Evolutionary conservation across 2,797 vertebrate genomes (phyloP).

Genomic region (Meriones psammophilus): DNA sequence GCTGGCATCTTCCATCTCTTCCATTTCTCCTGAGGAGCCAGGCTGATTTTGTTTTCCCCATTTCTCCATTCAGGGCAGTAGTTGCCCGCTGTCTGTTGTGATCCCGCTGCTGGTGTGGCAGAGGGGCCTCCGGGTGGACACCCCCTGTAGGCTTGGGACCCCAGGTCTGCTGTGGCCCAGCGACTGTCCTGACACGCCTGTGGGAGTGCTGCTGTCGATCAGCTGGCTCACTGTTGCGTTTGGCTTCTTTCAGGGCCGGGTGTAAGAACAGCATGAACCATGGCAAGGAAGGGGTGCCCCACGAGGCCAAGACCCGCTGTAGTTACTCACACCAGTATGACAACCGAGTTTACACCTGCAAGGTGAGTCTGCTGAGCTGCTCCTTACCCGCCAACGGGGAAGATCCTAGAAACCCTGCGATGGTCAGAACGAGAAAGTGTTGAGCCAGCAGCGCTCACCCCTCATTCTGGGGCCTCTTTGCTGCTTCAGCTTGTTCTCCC

Average conservation of each 20-base stretch:
- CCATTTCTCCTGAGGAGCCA: neutral
- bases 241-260: conserved; percentile 90
- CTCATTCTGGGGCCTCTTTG: neutral
- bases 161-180: neutral
- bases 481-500: neutral
- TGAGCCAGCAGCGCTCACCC: neutral
- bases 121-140: neutral
- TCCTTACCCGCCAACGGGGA: neutral
- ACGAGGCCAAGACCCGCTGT: conserved; percentile 97
- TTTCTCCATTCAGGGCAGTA: neutral
- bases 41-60: neutral
- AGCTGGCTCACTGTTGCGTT: conserved; percentile 48
- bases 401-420: neutral
- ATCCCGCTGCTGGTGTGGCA: neutral
- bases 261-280: conserved; percentile 99
- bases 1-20: conserved; percentile 32
- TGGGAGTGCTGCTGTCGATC: neutral
- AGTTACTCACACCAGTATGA: conserved; percentile 97
- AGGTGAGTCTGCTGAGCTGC: conserved; percentile 88
- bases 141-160: neutral
- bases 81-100: neutral
- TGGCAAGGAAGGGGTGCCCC: conserved; percentile 94
- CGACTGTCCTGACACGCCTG: neutral
- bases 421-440: neutral
- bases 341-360: conserved; percentile 98